Conservation (phyloP, 2,888 invertebrate species). For the Idaea straminata region DNA sequence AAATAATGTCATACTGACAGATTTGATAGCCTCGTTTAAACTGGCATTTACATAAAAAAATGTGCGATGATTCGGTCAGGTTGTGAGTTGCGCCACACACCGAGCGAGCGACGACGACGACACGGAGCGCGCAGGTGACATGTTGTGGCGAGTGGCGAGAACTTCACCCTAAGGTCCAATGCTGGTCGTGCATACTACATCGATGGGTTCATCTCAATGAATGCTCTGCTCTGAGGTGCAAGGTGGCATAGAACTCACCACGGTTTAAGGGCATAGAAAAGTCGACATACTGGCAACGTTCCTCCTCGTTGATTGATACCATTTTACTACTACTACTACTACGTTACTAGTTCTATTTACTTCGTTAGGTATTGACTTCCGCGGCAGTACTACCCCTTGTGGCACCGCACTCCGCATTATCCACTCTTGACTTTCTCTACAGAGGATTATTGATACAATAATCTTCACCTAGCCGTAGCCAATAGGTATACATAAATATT, state of each 20-base stretch:
- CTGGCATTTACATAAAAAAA: conserved; percentile 28
- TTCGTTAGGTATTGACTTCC: too few relatives aligned
- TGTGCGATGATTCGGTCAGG: conserved; percentile 19
- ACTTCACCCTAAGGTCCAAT: background rate
- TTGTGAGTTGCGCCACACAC: conserved; percentile 11
- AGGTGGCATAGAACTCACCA: background rate
- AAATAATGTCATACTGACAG: conserved; percentile 14
- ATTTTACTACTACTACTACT: too few relatives aligned
- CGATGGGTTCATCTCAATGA: background rate
- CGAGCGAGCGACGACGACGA: conserved; percentile 16
- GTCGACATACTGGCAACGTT: background rate
- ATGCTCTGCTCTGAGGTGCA: background rate
- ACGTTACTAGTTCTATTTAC: too few relatives aligned
- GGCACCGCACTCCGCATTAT: too few relatives aligned
- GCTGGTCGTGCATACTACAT: conserved; percentile 10
- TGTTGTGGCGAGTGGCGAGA: conserved; percentile 7
- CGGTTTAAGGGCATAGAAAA: too few relatives aligned
- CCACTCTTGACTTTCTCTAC: too few relatives aligned
- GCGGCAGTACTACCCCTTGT: too few relatives aligned
- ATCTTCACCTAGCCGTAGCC: too few relatives aligned
- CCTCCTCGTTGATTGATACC: too few relatives aligned
- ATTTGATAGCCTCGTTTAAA: conserved; percentile 24
- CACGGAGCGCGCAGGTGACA: conserved; percentile 5
- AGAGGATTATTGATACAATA: too few relatives aligned
- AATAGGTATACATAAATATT: too few relatives aligned